A percentile compares a stretch with the other conserved stretches of the same genome.
Evolutionary conservation across 37 sponge, comb jelly and placozoan species (phyloP).

Genomic region (Beroe ovata): DNA sequence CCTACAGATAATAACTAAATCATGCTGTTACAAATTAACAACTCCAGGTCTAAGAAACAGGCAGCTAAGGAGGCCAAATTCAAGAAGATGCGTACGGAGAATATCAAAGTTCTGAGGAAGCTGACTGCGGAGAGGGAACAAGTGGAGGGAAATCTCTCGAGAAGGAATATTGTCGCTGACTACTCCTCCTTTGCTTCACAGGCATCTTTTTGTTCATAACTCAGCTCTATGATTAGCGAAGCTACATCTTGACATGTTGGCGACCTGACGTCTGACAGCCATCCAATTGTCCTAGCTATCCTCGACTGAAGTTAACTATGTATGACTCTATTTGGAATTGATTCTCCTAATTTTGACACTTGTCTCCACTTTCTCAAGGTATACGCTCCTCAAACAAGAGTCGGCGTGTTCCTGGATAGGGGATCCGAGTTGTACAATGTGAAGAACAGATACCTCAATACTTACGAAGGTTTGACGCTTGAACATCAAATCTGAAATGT

Average conservation of each 20-base stretch:
- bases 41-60: slow-evolving; percentile 81
- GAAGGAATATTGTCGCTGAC: slow-evolving; percentile 78
- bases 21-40: not conserved
- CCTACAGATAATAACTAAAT: not conserved
- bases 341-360: too few relatives aligned
- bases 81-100: slow-evolving; percentile 77
- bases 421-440: slow-evolving; percentile 84
- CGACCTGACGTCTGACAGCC: too few relatives aligned
- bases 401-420: slow-evolving; percentile 89
- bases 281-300: too few relatives aligned
- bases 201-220: too few relatives aligned
- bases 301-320: too few relatives aligned
- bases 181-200: slow-evolving; percentile 86
- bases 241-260: too few relatives aligned
- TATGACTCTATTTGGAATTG: too few relatives aligned
- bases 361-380: too few relatives aligned
- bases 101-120: slow-evolving; percentile 91
- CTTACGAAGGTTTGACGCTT: slow-evolving; percentile 72
- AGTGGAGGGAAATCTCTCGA: slow-evolving; percentile 79
- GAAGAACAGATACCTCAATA: slow-evolving; percentile 66
- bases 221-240: too few relatives aligned
- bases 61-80: slow-evolving; percentile 76
- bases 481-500: too few relatives aligned
- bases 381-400: slow-evolving; percentile 91
- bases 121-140: slow-evolving; percentile 75